Evolutionary conservation across 1,140 invertebrate species (phyloP).

Genomic region (Calycopis cecrops): DNA sequence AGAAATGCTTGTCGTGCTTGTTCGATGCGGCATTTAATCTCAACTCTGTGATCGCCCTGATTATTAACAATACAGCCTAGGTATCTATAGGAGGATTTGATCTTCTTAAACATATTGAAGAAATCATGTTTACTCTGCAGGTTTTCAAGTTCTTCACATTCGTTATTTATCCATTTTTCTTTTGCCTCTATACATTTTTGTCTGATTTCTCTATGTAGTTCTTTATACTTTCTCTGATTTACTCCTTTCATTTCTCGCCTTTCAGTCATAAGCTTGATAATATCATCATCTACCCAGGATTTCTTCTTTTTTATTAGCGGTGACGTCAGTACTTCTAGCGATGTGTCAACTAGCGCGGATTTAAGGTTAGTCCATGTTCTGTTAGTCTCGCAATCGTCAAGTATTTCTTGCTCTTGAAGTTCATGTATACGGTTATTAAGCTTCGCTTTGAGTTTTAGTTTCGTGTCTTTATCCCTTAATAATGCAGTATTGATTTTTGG

Average conservation of each 20-base stretch:
- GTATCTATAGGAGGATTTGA: too few species aligned
- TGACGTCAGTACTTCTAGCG: not conserved
- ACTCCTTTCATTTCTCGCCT: not conserved
- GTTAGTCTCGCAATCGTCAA: too few species aligned
- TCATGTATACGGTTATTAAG: constrained; percentile 14
- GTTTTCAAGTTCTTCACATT: constrained; percentile 23
- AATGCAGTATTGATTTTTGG: constrained; percentile 12
- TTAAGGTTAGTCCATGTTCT: not conserved
- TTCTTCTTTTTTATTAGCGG: not conserved
- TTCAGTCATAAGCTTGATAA: constrained; percentile 32
- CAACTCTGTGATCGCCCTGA: too few species aligned
- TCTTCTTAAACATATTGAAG: constrained; percentile 28
- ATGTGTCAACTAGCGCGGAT: not conserved
- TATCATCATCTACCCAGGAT: constrained; percentile 35
- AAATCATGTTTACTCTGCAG: constrained; percentile 24
- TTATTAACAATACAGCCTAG: too few species aligned
- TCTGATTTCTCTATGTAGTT: constrained; percentile 22
- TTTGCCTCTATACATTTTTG: constrained; percentile 21
- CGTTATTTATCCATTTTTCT: constrained; percentile 18
- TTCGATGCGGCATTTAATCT: too few species aligned
- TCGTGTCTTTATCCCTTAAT: constrained; percentile 12
- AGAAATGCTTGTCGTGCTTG: too few species aligned
- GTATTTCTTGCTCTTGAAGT: constrained; percentile 13
- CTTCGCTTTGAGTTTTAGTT: constrained; percentile 12
- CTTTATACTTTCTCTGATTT: constrained; percentile 23